phyloP scores from a whole-genome alignment of 2,113 vertebrate genomes.

The Sander lucioperca region DNA sequence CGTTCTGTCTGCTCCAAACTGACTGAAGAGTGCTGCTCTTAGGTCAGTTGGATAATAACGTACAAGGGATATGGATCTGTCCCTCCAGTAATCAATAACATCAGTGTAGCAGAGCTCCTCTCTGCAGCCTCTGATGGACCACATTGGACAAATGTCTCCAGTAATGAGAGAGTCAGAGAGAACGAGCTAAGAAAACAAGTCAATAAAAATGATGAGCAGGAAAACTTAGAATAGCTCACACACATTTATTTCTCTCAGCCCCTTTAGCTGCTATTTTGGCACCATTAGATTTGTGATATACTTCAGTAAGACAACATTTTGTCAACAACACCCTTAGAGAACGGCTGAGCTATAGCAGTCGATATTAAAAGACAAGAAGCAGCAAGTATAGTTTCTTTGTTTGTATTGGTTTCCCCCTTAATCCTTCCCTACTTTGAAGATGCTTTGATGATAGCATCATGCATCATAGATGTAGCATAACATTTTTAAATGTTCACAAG shows the following conservation, averaged over 20 bases:
- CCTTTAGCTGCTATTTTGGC: slow-evolving; percentile 29
- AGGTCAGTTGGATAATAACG: slow-evolving; percentile 47
- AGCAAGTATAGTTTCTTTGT: slow-evolving; percentile 21
- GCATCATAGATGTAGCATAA: background rate
- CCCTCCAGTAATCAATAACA: slow-evolving; percentile 26
- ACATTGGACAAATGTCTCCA: slow-evolving; percentile 52
- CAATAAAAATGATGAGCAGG: slow-evolving; percentile 55
- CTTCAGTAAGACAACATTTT: slow-evolving; percentile 31
- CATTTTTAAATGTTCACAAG: slow-evolving; percentile 18
- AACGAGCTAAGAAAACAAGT: slow-evolving; percentile 54
- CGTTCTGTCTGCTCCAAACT: background rate
- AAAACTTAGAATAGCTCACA: slow-evolving; percentile 34
- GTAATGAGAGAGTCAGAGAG: slow-evolving; percentile 35
- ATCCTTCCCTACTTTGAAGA: slow-evolving; percentile 16
- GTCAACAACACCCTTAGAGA: slow-evolving; percentile 50
- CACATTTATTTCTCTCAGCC: background rate
- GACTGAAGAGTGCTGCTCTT: slow-evolving; percentile 9
- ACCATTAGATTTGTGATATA: slow-evolving; percentile 55
- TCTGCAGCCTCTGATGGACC: background rate
- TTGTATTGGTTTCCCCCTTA: slow-evolving; percentile 14
- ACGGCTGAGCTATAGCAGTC: slow-evolving; percentile 27
- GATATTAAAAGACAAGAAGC: slow-evolving; percentile 21
- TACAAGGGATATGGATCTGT: slow-evolving; percentile 36
- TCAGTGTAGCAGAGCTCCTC: slow-evolving; percentile 17
- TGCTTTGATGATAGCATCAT: slow-evolving; percentile 10